These are phyloP conservation scores for Pogonus chalceus DNA, from an alignment of 1,140 invertebrate species.

Conservation along the genomic window DNA sequence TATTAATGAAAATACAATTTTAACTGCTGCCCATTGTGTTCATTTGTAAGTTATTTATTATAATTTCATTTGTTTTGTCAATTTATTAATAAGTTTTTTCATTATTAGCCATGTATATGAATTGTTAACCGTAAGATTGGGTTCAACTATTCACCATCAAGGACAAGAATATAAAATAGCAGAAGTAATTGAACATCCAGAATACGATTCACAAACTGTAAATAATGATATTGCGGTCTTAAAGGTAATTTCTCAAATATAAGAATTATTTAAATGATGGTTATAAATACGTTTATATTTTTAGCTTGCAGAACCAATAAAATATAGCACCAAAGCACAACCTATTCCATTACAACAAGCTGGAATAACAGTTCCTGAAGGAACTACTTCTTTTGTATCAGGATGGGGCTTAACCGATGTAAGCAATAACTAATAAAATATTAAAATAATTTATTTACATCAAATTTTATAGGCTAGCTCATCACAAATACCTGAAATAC, in stretches of 20 bases:
- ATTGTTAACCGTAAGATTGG: constrained; percentile 18
- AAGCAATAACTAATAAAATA: no score
- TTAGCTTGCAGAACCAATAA: no score
- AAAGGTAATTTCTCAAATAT: no score
- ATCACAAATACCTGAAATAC: not conserved
- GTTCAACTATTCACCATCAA: constrained; percentile 24
- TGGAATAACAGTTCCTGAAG: not conserved
- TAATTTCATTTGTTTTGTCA: not conserved
- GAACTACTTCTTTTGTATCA: constrained; percentile 2
- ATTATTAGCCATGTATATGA: not conserved
- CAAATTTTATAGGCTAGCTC: not conserved
- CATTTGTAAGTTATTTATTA: no score
- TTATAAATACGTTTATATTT: no score
- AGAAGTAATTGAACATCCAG: not conserved
- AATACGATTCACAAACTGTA: not conserved
- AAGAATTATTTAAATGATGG: no score
- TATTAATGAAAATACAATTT: constrained; percentile 43
- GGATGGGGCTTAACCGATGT: constrained; percentile 13
- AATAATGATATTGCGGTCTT: not conserved
- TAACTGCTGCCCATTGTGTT: constrained; percentile 61
- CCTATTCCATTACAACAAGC: constrained; percentile 7
- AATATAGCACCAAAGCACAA: no score
- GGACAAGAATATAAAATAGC: not conserved
- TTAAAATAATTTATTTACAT: no score
- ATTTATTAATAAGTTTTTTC: not conserved